These are phyloP conservation scores for Zaprionus kolodkinae DNA, from an alignment of 1,140 invertebrate genomes.

Conservation along the genomic window DNA sequence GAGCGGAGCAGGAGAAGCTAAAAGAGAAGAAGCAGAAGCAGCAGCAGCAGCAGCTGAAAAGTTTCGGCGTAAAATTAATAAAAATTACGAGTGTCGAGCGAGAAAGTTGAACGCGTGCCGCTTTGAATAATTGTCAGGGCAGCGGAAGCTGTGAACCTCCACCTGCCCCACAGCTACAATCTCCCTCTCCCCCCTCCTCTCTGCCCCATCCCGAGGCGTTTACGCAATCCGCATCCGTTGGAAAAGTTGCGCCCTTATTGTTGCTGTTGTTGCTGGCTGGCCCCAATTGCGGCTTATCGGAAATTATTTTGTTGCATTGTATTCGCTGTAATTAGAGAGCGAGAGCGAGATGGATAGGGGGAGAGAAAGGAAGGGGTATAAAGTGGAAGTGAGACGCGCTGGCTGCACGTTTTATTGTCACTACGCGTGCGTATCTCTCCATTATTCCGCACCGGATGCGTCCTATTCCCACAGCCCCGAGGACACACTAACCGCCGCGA, in stretches of 20 bases:
- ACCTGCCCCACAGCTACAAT: neutral
- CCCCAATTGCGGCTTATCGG: constrained; percentile 35
- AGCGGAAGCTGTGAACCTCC: neutral
- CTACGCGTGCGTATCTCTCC: constrained; percentile 57
- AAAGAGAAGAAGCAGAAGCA: constrained; percentile 25
- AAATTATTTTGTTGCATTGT: constrained; percentile 42
- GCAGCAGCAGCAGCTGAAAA: constrained; percentile 24
- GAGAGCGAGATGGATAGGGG: constrained; percentile 34
- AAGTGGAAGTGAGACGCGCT: neutral
- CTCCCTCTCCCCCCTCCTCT: neutral
- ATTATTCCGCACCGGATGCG: constrained; percentile 47
- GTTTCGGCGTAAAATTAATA: constrained; percentile 77
- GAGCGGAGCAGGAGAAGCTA: neutral
- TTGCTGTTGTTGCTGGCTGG: constrained; percentile 13
- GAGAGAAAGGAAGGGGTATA: constrained; percentile 32
- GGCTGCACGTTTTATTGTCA: constrained; percentile 66
- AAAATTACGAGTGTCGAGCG: constrained; percentile 70
- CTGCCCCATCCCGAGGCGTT: neutral
- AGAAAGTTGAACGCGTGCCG: constrained; percentile 57
- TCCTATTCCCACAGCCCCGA: constrained; percentile 41
- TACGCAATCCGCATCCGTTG: constrained; percentile 4
- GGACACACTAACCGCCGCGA: constrained; percentile 24
- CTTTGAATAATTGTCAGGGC: constrained; percentile 60
- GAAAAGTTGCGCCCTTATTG: neutral
- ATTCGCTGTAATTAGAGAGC: constrained; percentile 61